Base-by-base conservation (phyloP, 2,888 invertebrate genomes). In the Myopa testacea region DNA sequence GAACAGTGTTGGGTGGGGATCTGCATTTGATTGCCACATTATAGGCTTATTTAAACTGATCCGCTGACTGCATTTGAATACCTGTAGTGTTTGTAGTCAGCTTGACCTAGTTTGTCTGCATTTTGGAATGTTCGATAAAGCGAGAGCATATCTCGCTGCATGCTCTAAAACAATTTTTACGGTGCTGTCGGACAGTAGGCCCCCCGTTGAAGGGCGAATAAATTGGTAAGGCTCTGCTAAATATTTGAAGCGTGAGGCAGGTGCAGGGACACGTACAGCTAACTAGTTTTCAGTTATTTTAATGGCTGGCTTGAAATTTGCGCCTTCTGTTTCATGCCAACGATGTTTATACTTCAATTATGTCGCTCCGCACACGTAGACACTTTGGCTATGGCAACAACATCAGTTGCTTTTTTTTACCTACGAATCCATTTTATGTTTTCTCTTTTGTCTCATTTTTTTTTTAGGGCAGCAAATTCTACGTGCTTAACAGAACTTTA, bases 31-130 rank as follows among this genome's bases (percentile, higher is more conserved):
- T 45, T 65, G 37, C 12, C 0, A 40, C 62, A 60, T 75, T 38
- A 52, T 65, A 38, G 12, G n/a, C 26, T 72, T 70, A 7, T 50
- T 37, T 40, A 40, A 26, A 62, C 8, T 62, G 40, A 14, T 62
- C 26, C 38, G 16, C 16, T 40, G 40, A 73, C 62, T 75, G 69
- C 40, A 60, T 60, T 75, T 26, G n/a, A 67, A 75, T 69, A 45
- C 40, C 58, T 45, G 58, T 60, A 68, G 34, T 69, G 60, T 74
- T 19, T 63, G 58, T 12, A 69, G 7, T 45, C 10, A 8, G 75
- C 65, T 75, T 75, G 75, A 75, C 75, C 75, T 26, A 75, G 60
- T 69, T 75, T 60, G 68, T 45, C 75, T 45, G 60, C 69, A 68
- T 68, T 75, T 75, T 75, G 75, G 45, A 75, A 60, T 34, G n/a